Evolutionary conservation across 2,113 vertebrate species (phyloP).

Genomic region (Urocolius indicus): DNA sequence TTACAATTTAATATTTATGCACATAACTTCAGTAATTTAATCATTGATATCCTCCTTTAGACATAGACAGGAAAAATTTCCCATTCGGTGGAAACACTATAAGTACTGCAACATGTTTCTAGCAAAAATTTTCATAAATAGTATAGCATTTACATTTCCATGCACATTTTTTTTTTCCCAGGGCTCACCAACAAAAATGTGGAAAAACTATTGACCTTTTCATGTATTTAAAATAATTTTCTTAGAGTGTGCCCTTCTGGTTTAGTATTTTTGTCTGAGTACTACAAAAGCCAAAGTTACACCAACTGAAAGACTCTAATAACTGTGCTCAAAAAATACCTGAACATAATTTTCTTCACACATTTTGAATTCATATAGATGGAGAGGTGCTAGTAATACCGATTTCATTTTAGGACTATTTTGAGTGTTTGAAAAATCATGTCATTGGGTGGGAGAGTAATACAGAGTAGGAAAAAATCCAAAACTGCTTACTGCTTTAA

Average conservation of each 20-base stretch:
- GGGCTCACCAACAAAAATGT: neutral
- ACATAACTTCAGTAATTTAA: neutral
- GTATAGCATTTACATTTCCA: neutral
- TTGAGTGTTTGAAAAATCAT: neutral
- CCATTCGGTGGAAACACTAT: neutral
- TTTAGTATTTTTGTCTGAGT: neutral
- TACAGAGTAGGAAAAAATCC: neutral
- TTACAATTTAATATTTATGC: neutral
- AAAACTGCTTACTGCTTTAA: neutral
- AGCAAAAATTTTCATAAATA: neutral
- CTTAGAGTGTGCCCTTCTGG: neutral
- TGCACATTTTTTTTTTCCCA: neutral
- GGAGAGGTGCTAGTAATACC: neutral
- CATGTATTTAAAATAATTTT: neutral
- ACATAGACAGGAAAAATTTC: neutral
- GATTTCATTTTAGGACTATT: neutral
- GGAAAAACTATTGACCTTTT: fast-evolving
- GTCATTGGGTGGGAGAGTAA: neutral
- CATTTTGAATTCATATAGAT: neutral
- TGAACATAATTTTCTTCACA: neutral
- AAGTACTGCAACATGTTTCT: neutral
- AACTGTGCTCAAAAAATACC: neutral
- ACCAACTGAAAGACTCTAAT: neutral
- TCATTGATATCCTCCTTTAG: neutral
- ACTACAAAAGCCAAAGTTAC: neutral